Base-by-base conservation (phyloP, 2,797 vertebrate genomes). In the Dallia pectoralis region DNA sequence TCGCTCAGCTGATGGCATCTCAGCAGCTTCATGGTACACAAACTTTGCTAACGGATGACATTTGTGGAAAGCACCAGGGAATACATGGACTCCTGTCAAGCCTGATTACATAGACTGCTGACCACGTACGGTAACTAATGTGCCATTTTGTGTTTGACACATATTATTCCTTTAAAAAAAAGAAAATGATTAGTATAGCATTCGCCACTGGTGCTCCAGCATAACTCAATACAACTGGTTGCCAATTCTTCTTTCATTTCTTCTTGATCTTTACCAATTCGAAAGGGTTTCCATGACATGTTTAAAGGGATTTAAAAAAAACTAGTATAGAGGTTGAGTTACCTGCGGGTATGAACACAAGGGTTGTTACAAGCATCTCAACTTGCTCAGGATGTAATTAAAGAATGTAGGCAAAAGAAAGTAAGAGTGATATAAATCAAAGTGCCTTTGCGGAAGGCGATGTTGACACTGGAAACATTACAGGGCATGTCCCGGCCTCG, bases 401-500 rank as follows among this genome's bases (percentile, higher is more conserved):
- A 86, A 77, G 66, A 87, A 81, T 81, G 76, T 33, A 19, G 80
- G 22, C 56, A 56, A 69, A 32, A 75, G 62, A 77, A 80, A 82
- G 72, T 79, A 27, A 84, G 74, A 74, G 72, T 69, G 72, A 77
- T 81, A 47, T 75, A 79, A 77, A 73, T 84, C 71, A 79, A 81
- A 89, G 86, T 88, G 79, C 86, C 85, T 89, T 88, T 87, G 84
- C 88, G 91, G 82, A 90, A 86, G 82, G 84, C 87, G 82, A 87
- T 92, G 91, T 92, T 92, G 86, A 91, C 85, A 89, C 81, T 93
- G 90, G 89, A 90, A 88, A 73, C 74, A 67, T 82, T 75, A 79
- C 74, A 77, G 78, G 89, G 75, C 77, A 78, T 89, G 76, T 51
- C 33, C 78, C 79, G 76, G 82, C 86, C 86, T 78, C 87, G 87